Evolutionary conservation across 2,113 vertebrate genomes (phyloP).

Genomic region (Opisthocomus hoazin): DNA sequence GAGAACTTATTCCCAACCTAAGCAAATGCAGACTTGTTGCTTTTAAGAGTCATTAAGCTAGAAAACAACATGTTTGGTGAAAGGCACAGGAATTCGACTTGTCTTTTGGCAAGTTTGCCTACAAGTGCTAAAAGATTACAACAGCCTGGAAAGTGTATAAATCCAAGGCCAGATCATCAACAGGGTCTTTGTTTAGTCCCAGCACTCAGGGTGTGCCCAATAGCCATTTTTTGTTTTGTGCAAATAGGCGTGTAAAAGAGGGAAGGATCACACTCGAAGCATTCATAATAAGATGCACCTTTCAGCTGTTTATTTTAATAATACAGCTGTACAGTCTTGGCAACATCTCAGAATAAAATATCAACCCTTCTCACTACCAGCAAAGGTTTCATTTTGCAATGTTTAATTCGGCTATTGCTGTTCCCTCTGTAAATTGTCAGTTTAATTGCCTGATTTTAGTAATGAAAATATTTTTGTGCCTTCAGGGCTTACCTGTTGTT

Average conservation of each 20-base stretch:
- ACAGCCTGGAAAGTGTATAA: not conserved
- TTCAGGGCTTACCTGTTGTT: constrained; percentile 4
- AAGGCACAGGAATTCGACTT: not conserved
- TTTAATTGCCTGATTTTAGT: constrained; percentile 46
- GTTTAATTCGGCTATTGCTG: constrained; percentile 34
- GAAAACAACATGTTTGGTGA: not conserved
- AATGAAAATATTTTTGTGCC: constrained; percentile 27
- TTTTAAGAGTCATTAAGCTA: not conserved
- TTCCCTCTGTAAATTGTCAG: not conserved
- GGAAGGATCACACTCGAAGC: not conserved
- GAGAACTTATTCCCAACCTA: not conserved
- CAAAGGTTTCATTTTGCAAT: constrained; percentile 51
- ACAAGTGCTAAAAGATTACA: not conserved
- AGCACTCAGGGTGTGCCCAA: not conserved
- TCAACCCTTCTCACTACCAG: not conserved
- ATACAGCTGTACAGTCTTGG: constrained; percentile 22
- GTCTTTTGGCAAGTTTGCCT: not conserved
- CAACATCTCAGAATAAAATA: constrained; percentile 29
- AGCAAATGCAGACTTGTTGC: not conserved
- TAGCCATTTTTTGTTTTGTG: constrained; percentile 7
- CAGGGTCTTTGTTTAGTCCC: not conserved
- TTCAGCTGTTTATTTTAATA: constrained; percentile 56
- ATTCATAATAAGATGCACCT: not conserved
- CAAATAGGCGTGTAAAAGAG: not conserved
- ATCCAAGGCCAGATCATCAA: not conserved